Evolutionary conservation across 2,888 invertebrate species (phyloP).

Genomic region (Xylota sylvarum): DNA sequence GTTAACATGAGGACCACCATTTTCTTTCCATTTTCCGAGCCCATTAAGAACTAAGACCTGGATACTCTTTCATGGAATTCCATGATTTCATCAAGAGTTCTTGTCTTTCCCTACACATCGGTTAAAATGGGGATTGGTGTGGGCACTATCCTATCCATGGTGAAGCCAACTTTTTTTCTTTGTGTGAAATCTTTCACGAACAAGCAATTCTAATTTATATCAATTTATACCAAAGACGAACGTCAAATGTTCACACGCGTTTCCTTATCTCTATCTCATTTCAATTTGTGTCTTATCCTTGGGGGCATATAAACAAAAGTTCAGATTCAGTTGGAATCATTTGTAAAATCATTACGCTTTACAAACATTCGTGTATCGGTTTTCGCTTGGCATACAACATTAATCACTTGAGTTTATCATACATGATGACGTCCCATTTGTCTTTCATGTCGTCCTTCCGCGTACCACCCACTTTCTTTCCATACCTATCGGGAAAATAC

Average conservation of each 20-base stretch:
- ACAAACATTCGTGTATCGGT: constrained; percentile 39
- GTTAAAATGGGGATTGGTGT: too few relatives aligned
- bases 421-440: constrained; percentile 58
- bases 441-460: not conserved
- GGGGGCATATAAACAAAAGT: constrained; percentile 31
- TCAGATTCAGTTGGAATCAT: constrained; percentile 28
- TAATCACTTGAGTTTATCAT: constrained; percentile 65
- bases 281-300: constrained; percentile 16
- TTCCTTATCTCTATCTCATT: constrained; percentile 8
- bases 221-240: constrained; percentile 15
- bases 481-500: constrained; percentile 32
- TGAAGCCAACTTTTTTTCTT: too few relatives aligned
- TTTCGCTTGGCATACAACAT: constrained; percentile 36
- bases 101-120: too few relatives aligned
- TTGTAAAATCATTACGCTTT: constrained; percentile 54
- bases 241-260: constrained; percentile 20
- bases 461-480: not conserved
- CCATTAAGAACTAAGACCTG: too few relatives aligned
- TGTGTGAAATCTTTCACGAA: too few relatives aligned
- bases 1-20: too few relatives aligned
- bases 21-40: too few relatives aligned
- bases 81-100: too few relatives aligned
- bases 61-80: too few relatives aligned
- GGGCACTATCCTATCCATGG: too few relatives aligned
- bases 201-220: constrained; percentile 11